Percentiles rank a stretch among this genome's conserved stretches.
Conservation (phyloP, 1,140 invertebrate species). For the Ptiloglossa arizonensis region DNA sequence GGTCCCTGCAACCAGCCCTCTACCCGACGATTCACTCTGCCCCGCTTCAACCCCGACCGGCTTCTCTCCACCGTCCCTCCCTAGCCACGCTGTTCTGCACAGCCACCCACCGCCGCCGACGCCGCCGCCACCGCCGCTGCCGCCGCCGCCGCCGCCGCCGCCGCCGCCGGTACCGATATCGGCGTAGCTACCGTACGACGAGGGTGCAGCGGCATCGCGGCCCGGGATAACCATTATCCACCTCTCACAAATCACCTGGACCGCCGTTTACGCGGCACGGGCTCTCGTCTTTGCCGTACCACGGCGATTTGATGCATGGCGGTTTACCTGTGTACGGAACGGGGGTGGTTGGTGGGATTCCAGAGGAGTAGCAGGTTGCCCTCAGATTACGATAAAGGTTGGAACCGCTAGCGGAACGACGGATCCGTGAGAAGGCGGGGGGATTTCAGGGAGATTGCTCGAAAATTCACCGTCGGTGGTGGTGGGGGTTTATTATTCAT, state of each 20-base stretch:
- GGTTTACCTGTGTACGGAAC: no score
- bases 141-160: conserved; percentile 25
- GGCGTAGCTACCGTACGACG: conserved; percentile 41
- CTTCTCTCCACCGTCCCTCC: conserved; percentile 21
- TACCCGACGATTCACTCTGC: conserved; percentile 60
- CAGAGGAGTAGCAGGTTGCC: no score
- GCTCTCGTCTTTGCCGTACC: conserved; percentile 49
- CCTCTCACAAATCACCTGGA: conserved; percentile 79
- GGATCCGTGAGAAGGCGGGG: no score
- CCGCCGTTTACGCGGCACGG: conserved; percentile 65
- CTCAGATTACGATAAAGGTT: background rate
- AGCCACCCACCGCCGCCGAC: conserved; percentile 30
- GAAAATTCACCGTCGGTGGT: background rate
- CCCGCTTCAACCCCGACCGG: conserved; percentile 2
- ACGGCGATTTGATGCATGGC: conserved; percentile 27
- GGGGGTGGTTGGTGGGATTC: no score
- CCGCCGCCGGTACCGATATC: conserved; percentile 46
- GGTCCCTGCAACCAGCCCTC: conserved; percentile 62
- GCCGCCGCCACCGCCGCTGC: conserved; percentile 17
- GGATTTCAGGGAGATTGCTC: no score
- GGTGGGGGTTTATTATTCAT: conserved; percentile 31
- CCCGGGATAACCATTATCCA: conserved; percentile 75
- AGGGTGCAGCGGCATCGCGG: conserved; percentile 61
- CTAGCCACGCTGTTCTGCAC: background rate
- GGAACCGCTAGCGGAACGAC: background rate